Evolutionary conservation across 2,888 invertebrate species (phyloP), one percentile per base, ranked within the genome.

Genomic region (Mesochorus sp.): DNA sequence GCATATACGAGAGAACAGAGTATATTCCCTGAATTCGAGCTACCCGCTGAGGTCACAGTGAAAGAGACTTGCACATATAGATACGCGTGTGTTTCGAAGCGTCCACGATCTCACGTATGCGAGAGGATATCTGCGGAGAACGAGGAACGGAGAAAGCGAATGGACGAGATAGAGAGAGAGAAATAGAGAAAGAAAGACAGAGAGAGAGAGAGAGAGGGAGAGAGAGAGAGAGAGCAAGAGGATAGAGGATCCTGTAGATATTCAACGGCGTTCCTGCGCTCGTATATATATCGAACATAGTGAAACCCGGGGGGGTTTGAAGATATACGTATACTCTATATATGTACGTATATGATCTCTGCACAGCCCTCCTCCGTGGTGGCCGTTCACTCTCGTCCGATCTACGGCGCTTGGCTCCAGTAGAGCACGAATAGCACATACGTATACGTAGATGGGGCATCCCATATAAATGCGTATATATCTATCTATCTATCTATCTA

Each of bases 51-150:
- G 28, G 28, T 19, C 37, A 28, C 53, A 62, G 62, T 62, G 37
- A 17, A 26, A 14, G 44, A 17, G 8, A 51, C 28, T 14, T 26
- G n/a, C n/a, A n/a, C n/a, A n/a, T n/a, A n/a, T n/a, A n/a, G n/a
- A 17, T 37, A 49, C 71, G 64, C 44, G 68, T 68, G 74, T 66
- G 74, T 75, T 53, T 53, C 28, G 59, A 59, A 37, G 61, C 61
- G 10, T 62, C 17, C 24, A 8, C 24, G 34, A 24, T 62, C 28
- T 44, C 44, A 61, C 31, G 57, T 68, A 42, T 37, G 34, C 26
- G 53, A 37, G n/a, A 37, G 31, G 31, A 44, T 66, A 37, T 74
- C 44, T 39, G 68, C 39, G 47, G 55, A 57, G 61, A 47, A 76
- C 53, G 66, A 24, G 57, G 39, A 12, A 19, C 12, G 37, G 53